These are phyloP conservation scores for Coregonus sp. DNA, from an alignment of 2,797 vertebrate genomes.

Conservation along the genomic window DNA sequence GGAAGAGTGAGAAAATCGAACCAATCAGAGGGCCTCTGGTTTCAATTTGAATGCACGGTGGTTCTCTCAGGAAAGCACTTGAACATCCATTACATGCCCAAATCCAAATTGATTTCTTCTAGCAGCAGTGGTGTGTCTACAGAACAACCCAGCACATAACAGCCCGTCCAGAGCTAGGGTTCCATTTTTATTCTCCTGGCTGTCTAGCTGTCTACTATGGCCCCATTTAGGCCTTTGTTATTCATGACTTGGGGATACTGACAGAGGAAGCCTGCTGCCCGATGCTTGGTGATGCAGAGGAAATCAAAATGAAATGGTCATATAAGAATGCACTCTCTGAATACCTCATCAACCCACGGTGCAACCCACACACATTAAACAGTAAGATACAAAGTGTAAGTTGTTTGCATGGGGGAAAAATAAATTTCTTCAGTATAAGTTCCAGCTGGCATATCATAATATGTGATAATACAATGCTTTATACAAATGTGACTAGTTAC, in stretches of 20 bases:
- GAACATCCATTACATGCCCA: constrained; percentile 28
- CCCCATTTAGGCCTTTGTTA: constrained; percentile 15
- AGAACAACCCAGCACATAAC: constrained; percentile 9
- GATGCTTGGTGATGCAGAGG: constrained; percentile 2
- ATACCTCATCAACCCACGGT: neutral
- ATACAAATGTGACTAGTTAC: too few relatives aligned
- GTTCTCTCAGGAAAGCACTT: constrained; percentile 11
- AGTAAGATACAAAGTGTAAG: too few relatives aligned
- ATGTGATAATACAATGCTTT: too few relatives aligned
- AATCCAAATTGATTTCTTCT: constrained; percentile 23
- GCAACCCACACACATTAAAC: neutral
- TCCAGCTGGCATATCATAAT: too few relatives aligned
- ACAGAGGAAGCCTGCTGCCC: neutral
- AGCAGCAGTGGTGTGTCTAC: constrained; percentile 7
- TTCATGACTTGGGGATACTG: constrained; percentile 6
- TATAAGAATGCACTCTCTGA: neutral
- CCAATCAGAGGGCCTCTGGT: neutral
- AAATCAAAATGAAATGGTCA: constrained; percentile 19
- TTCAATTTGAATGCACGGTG: constrained; percentile 1
- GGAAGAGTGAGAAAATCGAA: neutral
- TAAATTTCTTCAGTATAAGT: too few relatives aligned
- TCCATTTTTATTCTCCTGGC: too few relatives aligned
- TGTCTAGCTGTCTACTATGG: too few relatives aligned
- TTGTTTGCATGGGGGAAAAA: too few relatives aligned
- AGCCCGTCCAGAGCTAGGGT: constrained; percentile 3